Conservation (phyloP, 2,888 invertebrate genomes). For the Lasius platythorax region DNA sequence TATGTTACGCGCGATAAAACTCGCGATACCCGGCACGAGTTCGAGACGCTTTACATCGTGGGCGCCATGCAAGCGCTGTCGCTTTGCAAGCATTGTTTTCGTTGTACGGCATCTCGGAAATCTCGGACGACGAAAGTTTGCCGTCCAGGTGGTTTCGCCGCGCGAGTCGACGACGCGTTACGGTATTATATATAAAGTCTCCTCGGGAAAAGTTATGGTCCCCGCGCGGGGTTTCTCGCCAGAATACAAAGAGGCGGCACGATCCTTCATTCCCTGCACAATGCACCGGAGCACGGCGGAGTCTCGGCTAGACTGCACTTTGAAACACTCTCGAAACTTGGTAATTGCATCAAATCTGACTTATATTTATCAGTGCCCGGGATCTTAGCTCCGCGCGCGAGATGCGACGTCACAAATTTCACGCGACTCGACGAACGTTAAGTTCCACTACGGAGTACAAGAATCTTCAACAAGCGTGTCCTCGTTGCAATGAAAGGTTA, state of each 20-base stretch:
- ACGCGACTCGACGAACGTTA: constrained; percentile 47
- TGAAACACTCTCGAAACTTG: constrained; percentile 66
- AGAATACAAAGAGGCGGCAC: constrained; percentile 75
- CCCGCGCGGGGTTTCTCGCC: constrained; percentile 66
- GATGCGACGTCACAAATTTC: constrained; percentile 37
- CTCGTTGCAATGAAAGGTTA: background rate
- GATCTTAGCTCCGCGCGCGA: constrained; percentile 45
- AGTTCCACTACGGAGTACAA: constrained; percentile 9
- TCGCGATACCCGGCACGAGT: constrained; percentile 1
- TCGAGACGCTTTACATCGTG: constrained; percentile 22
- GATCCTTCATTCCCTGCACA: constrained; percentile 73
- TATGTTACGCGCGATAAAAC: background rate
- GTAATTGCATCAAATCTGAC: constrained; percentile 66
- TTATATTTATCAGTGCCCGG: constrained; percentile 65
- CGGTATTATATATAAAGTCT: constrained; percentile 65
- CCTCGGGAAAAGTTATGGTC: constrained; percentile 74
- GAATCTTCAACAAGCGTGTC: constrained; percentile 35
- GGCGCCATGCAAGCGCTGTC: constrained; percentile 25
- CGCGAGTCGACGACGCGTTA: constrained; percentile 66
- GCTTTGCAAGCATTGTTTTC: constrained; percentile 57
- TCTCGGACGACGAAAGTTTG: constrained; percentile 67
- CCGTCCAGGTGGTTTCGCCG: constrained; percentile 69
- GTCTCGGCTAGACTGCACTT: constrained; percentile 67
- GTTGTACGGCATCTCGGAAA: constrained; percentile 56
- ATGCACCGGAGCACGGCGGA: constrained; percentile 71